These are phyloP conservation scores for Pogonomyrmex californicus DNA, from an alignment of 1,140 invertebrate species.

Conservation along the genomic window DNA sequence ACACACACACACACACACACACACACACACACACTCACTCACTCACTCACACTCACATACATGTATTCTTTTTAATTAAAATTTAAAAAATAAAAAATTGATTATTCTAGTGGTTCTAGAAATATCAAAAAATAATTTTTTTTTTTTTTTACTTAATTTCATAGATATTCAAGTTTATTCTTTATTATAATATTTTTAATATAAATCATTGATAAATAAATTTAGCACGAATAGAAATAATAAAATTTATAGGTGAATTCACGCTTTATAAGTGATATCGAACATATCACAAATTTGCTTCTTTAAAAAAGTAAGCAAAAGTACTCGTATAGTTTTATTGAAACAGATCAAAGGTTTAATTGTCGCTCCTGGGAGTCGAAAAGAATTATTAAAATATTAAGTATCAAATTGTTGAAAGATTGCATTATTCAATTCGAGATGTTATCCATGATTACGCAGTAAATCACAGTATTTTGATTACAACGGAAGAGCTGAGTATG, in stretches of 20 bases:
- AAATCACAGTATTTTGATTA: conserved; percentile 18
- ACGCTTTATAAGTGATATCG: not conserved
- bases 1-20: no score
- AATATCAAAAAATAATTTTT: not conserved
- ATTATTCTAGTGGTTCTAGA: not conserved
- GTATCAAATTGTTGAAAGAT: not conserved
- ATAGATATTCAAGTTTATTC: not conserved
- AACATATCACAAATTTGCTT: not conserved
- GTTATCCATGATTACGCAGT: not conserved
- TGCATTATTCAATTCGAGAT: not conserved
- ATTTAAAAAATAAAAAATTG: not conserved
- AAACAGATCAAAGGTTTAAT: not conserved
- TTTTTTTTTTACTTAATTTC: not conserved
- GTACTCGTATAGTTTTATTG: not conserved
- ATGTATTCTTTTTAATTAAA: not conserved
- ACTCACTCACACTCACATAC: not conserved
- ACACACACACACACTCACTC: no score
- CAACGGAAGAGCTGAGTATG: not conserved
- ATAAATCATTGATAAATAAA: not conserved
- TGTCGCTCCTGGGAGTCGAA: not conserved
- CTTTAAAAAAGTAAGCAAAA: not conserved
- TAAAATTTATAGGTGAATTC: not conserved
- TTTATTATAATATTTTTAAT: not conserved
- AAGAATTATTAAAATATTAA: not conserved
- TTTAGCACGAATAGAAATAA: not conserved